Conservation (phyloP, 2,113 vertebrate species). For the Pelodiscus sinensis region DNA sequence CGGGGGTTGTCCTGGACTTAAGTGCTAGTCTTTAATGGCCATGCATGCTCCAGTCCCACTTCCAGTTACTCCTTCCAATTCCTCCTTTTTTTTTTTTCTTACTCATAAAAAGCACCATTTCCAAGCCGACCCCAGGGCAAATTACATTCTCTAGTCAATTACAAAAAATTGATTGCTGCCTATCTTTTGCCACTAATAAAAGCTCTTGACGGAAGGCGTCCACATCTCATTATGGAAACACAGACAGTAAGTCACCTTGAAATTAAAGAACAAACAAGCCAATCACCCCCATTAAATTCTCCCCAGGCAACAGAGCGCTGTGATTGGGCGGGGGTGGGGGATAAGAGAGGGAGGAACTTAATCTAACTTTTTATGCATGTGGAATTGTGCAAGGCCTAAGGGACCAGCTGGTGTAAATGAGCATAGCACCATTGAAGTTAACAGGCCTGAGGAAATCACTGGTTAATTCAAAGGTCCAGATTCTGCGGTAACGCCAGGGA, state of each 20-base stretch:
- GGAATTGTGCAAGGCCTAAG: background rate
- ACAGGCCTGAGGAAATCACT: background rate
- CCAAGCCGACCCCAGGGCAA: conserved; percentile 41
- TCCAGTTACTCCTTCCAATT: conserved; percentile 35
- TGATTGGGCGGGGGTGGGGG: background rate
- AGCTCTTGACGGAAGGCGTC: conserved; percentile 54
- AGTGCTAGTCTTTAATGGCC: background rate
- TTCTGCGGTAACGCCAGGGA: too few species aligned
- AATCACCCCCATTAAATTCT: background rate
- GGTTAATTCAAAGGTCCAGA: too few species aligned
- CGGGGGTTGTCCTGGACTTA: background rate
- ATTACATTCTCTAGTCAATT: conserved; percentile 54
- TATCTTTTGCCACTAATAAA: conserved; percentile 45
- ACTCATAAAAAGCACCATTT: conserved; percentile 54
- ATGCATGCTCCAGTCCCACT: background rate
- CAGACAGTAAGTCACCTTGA: conserved; percentile 66
- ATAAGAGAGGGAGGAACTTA: background rate
- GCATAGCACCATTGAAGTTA: background rate
- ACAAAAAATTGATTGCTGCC: conserved; percentile 28
- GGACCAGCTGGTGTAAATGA: background rate
- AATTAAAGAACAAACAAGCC: conserved; percentile 11
- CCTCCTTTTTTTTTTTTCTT: conserved; percentile 50
- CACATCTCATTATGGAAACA: background rate
- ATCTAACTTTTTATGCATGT: background rate
- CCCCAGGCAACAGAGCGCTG: background rate